Evolutionary conservation across 2,888 invertebrate genomes (phyloP).

Genomic region (Pardosa pseudoannulata): DNA sequence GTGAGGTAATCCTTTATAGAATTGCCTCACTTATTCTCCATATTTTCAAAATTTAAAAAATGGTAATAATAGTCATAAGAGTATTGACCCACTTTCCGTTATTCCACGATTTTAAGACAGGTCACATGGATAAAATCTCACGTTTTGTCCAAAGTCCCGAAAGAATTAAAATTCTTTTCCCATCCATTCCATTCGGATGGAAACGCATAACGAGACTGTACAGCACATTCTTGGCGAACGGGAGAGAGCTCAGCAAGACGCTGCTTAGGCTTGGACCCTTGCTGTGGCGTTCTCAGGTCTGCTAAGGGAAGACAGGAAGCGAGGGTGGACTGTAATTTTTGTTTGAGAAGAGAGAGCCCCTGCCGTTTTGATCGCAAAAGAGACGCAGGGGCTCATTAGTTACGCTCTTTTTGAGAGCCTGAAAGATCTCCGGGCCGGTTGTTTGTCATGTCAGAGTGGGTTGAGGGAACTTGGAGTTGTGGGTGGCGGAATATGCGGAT

Average conservation of each 20-base stretch:
- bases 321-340: background rate
- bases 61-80: background rate
- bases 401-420: background rate
- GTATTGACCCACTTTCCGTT: no score
- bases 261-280: constrained; percentile 27
- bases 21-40: no score
- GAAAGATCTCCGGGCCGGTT: background rate
- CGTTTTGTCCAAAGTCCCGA: no score
- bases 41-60: no score
- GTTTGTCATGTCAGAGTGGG: background rate
- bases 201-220: no score
- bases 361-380: background rate
- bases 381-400: background rate
- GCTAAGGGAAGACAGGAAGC: constrained; percentile 21
- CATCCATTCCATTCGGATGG: no score
- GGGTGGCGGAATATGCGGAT: background rate
- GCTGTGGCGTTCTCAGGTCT: constrained; percentile 36
- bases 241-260: constrained; percentile 16
- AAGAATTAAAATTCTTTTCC: no score
- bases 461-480: background rate
- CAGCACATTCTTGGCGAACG: no score
- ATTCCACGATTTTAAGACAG: no score
- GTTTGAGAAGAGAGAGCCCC: background rate
- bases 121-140: no score
- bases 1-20: no score